Base-by-base conservation (phyloP, 2,888 invertebrate genomes). In the Drosophila pegasa region DNA sequence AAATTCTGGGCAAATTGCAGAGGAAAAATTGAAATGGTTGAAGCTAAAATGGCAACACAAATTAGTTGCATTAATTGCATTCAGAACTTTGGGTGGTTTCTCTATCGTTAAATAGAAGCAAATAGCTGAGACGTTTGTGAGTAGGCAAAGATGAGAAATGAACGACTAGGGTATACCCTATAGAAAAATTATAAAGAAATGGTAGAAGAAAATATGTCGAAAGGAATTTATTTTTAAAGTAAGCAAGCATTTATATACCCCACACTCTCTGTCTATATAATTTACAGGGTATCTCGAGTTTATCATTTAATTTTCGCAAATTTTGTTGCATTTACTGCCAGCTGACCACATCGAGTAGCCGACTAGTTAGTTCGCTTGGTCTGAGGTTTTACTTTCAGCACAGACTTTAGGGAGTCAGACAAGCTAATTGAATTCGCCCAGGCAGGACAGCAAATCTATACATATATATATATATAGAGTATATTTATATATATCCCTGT, bases 61-160 rank as follows among this genome's bases (percentile, higher is more conserved):
- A 54, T 64, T 59, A 56, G 58, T 56, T 52, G 57, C 29, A 64
- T 57, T 69, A 63, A 57, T 70, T 60, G 58, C 54, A 65, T 75
- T 59, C 56, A 55, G 25, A 70, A 62, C 56, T 71, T 78, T 61
- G 37, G 37, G 43, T 31, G 67, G 51, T 20, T 37, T 29, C 18
- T 51, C 18, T 51, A 40, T 27, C 33, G 48, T 67, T 59, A 63
- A 58, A 45, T 25, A 37, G 37, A 12, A 38, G 48, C 22, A 29
- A 48, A 60, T 45, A 62, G 38, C n/a, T 9, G 35, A 56, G 51
- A 57, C 41, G 27, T 20, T 41, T 18, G 16, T 27, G 41, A 16
- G 20, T n/a, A 16, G 43, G 0, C 6, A 10, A 16, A 27, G 1
- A 10, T 22, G n/a, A 10, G 10, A 0, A 1, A 7, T 43, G 7